A percentile compares a stretch with the other conserved stretches of the same genome.
Evolutionary conservation across 1,140 invertebrate genomes (phyloP).

Genomic region (Xylocopa sonorina): DNA sequence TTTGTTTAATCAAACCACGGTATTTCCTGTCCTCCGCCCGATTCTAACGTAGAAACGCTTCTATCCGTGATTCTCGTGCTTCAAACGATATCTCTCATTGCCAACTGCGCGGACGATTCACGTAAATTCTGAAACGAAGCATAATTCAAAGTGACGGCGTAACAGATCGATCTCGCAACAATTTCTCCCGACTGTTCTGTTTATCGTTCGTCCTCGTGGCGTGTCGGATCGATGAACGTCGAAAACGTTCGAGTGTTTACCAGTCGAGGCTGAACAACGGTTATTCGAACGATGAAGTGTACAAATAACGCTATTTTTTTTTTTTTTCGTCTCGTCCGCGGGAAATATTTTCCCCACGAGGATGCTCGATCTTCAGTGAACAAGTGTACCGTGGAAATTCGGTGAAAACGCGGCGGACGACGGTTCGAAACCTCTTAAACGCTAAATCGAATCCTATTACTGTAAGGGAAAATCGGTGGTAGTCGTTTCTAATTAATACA

Average conservation of each 20-base stretch:
- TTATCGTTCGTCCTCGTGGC: neutral
- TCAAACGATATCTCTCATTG: neutral
- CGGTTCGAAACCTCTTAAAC: constrained; percentile 22
- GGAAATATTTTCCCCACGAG: neutral
- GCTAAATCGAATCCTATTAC: constrained; percentile 35
- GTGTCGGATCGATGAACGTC: neutral
- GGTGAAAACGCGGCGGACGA: constrained; percentile 30
- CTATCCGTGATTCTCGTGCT: neutral
- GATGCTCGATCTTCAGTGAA: neutral
- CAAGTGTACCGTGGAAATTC: constrained; percentile 5
- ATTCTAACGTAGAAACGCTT: neutral
- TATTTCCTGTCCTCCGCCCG: neutral
- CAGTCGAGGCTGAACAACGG: neutral
- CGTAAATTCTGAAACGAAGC: neutral
- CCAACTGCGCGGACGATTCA: neutral
- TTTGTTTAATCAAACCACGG: too few species aligned
- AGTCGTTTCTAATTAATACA: constrained; percentile 36
- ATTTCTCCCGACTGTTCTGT: neutral
- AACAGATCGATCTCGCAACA: neutral
- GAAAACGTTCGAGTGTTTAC: neutral
- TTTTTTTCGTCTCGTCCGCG: neutral
- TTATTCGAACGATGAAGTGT: neutral
- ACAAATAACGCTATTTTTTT: neutral
- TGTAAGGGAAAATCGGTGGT: constrained; percentile 29
- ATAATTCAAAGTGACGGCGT: neutral